phyloP scores from a whole-genome alignment of 1,140 invertebrate genomes.

The Battus philenor region DNA sequence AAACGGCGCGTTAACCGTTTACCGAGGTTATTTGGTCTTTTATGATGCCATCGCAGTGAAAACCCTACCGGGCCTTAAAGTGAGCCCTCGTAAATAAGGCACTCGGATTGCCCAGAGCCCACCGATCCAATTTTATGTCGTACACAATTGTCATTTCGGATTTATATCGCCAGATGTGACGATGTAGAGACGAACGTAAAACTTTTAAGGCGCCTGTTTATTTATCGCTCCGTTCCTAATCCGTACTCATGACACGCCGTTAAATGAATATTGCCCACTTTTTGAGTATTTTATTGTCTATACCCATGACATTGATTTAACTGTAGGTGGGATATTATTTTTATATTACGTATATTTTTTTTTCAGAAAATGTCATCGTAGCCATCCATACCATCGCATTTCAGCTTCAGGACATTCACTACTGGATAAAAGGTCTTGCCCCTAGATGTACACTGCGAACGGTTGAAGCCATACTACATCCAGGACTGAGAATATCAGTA shows the following conservation, averaged over 20 bases:
- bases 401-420: no score
- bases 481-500: no score
- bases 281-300: no score
- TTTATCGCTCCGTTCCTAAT: slow-evolving; percentile 4
- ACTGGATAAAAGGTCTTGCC: no score
- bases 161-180: slow-evolving; percentile 37
- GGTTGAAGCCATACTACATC: no score
- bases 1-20: slow-evolving; percentile 47
- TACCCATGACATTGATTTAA: no score
- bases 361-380: no score
- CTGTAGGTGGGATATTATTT: no score
- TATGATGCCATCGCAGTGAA: slow-evolving; percentile 50
- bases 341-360: no score
- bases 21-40: slow-evolving; percentile 49
- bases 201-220: slow-evolving; percentile 6
- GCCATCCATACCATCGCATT: no score
- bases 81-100: slow-evolving; percentile 52
- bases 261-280: not conserved
- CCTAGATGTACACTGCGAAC: no score
- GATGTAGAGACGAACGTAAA: slow-evolving; percentile 31
- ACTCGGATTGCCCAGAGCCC: slow-evolving; percentile 42
- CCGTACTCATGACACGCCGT: not conserved
- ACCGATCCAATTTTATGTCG: slow-evolving; percentile 53
- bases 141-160: slow-evolving; percentile 40
- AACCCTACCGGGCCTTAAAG: slow-evolving; percentile 48